These are phyloP conservation scores for Acanthopleura granulata DNA, from an alignment of 2,888 invertebrate species.

Conservation along the genomic window DNA sequence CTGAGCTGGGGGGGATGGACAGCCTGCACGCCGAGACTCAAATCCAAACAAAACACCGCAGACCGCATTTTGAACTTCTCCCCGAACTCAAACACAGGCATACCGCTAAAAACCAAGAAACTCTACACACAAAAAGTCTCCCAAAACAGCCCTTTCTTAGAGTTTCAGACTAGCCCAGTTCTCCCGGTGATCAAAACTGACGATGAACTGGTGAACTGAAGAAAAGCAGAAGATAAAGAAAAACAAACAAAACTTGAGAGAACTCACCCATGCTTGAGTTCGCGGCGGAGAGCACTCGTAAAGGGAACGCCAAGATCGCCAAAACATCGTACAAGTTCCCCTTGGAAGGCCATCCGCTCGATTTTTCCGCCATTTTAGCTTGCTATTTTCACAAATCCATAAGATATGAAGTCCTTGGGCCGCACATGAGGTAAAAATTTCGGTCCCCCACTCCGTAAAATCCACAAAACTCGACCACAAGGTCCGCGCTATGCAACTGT, in stretches of 20 bases:
- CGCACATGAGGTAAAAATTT: slow-evolving; percentile 14
- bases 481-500: background rate
- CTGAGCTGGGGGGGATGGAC: background rate
- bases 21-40: background rate
- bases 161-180: background rate
- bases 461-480: slow-evolving; percentile 7
- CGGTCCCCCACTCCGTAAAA: background rate
- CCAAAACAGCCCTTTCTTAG: background rate
- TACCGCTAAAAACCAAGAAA: no score
- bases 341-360: background rate
- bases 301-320: background rate
- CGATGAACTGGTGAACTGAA: background rate
- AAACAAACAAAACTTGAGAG: background rate
- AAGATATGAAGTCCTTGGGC: slow-evolving; percentile 3
- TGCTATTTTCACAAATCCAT: slow-evolving; percentile 14
- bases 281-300: background rate
- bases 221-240: background rate
- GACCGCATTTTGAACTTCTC: background rate
- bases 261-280: background rate
- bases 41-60: background rate
- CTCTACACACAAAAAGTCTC: no score
- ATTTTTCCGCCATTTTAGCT: background rate
- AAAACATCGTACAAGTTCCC: slow-evolving; percentile 9
- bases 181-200: no score
- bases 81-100: background rate